Base-by-base conservation (phyloP, 2,113 vertebrate genomes). In the Microcebus ravelobensis region DNA sequence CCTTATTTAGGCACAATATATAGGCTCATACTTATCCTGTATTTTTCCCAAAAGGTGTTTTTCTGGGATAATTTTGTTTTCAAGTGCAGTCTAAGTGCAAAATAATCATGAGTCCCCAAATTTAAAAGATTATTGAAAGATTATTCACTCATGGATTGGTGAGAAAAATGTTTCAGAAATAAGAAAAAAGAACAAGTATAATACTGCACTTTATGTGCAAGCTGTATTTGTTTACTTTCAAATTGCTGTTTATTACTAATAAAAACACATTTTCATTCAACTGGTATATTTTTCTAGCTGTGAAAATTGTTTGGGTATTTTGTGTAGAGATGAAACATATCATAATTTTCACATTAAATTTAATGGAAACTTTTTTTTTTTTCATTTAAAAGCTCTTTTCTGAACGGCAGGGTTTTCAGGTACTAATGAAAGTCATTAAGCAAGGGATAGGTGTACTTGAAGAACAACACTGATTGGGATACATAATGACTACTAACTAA, bases 291-390 rank as follows among this genome's bases (percentile, higher is more conserved):
- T 95, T 96, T 94, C 92, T 94, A 86, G 31, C 94, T 96, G 94
- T 92, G 90, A 96, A 94, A 97, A 96, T 82, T 52, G 34, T 82
- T 94, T 95, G 63, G 27, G 13, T 90, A 61, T 96, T 70, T 96
- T 95, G n/a, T 87, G 36, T 90, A 87, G 94, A 96, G 74, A 90
- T 90, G 39, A 92, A 91, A 71, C 70, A 93, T 63, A 93, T 94
- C 42, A 80, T 84, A 96, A 95, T 92, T 96, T 98, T 90, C 80
- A n/a, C 31, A 96, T 95, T 95, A 98, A 95, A 94, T 88, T 87
- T 92, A 96, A 94, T 96, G 70, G 76, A 87, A 94, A 52, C 23
- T 21, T n/a, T n/a, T 39, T 15, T 23, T 15, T 23, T 68, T 63
- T 48, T 4, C 48, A 79, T 61, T 82, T 90, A 61, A 95, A 88